These are phyloP conservation scores for Cyclura pinguis DNA, from an alignment of 2,797 vertebrate genomes.

Conservation along the genomic window DNA sequence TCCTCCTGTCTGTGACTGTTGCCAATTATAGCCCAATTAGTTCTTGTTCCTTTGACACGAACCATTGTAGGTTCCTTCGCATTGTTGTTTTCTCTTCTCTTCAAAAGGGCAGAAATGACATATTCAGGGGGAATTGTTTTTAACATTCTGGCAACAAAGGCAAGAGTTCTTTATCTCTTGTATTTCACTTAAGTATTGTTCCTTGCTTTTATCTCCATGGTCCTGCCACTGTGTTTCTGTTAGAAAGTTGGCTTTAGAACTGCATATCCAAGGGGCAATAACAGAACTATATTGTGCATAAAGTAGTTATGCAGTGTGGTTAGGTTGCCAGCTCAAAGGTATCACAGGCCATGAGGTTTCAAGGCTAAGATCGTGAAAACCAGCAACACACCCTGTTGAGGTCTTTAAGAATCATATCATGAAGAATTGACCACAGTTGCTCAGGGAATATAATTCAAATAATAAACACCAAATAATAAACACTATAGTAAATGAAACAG, in stretches of 20 bases:
- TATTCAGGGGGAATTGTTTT: conserved; percentile 31
- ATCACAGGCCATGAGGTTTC: no score
- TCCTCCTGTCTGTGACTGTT: conserved; percentile 62
- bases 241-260: neutral
- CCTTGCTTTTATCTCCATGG: conserved; percentile 5
- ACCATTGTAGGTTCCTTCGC: conserved; percentile 44
- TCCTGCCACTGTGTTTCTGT: neutral
- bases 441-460: no score
- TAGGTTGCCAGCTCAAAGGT: no score
- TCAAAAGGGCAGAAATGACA: conserved; percentile 30
- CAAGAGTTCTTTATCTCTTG: conserved; percentile 1
- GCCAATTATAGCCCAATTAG: conserved; percentile 72
- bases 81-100: neutral
- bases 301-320: no score
- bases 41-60: conserved; percentile 63
- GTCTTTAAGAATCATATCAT: no score
- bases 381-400: no score
- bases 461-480: no score
- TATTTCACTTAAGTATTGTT: neutral
- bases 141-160: conserved; percentile 49
- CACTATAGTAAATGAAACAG: no score
- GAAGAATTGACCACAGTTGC: no score
- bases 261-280: neutral
- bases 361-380: no score
- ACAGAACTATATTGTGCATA: neutral